phyloP scores from a whole-genome alignment of 2,797 vertebrate species.

The Siniperca obscura region DNA sequence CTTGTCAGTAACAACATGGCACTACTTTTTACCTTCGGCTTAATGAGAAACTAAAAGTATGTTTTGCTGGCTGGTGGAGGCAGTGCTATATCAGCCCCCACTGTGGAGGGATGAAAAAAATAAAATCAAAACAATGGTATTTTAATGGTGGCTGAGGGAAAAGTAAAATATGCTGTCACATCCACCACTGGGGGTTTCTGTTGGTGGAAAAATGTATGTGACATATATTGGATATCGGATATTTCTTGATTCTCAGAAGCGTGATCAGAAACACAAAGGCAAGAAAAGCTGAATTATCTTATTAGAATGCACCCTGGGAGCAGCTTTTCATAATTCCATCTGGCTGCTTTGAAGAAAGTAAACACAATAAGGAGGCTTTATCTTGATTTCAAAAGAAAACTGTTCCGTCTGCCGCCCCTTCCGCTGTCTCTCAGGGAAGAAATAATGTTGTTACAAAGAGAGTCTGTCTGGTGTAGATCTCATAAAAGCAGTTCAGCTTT shows the following conservation, averaged over 20 bases:
- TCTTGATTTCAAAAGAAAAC: conserved; percentile 34
- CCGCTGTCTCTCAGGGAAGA: background rate
- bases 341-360: conserved; percentile 19
- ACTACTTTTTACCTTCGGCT: conserved; percentile 27
- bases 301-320: conserved; percentile 31
- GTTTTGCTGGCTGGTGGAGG: conserved; percentile 10
- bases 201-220: conserved; percentile 1
- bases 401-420: background rate
- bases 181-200: conserved; percentile 2
- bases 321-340: conserved; percentile 40
- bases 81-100: conserved; percentile 2
- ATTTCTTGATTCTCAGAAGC: conserved; percentile 4
- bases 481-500: background rate
- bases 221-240: conserved; percentile 14
- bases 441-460: conserved; percentile 9
- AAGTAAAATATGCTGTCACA: conserved; percentile 33
- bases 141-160: conserved; percentile 33
- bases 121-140: conserved; percentile 23
- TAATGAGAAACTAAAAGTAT: conserved; percentile 37
- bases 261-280: conserved; percentile 46
- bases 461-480: conserved; percentile 5
- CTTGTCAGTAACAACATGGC: conserved; percentile 41
- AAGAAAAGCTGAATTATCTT: conserved; percentile 20
- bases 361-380: conserved; percentile 39
- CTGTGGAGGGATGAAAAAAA: conserved; percentile 18